Evolutionary conservation across 1,140 invertebrate species (phyloP).

Genomic region (Papilio machaon): DNA sequence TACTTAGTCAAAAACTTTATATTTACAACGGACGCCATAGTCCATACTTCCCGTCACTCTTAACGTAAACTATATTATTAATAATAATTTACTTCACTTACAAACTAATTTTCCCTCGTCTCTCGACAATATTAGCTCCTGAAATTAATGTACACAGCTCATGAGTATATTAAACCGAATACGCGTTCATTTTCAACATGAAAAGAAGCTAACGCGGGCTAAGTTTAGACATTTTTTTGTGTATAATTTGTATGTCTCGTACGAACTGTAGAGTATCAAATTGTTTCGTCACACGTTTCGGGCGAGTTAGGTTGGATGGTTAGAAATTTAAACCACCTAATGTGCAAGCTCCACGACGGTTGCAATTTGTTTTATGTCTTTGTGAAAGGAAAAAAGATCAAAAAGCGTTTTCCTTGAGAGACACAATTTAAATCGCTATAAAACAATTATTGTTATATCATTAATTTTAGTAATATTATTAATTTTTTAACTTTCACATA

Average conservation of each 20-base stretch:
- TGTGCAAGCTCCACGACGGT: no score
- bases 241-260: neutral
- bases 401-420: no score
- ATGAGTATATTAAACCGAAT: conserved; percentile 18
- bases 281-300: no score
- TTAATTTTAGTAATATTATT: no score
- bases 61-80: neutral
- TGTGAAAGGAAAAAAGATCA: no score
- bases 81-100: conserved; percentile 23
- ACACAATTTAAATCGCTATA: no score
- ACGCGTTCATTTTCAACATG: conserved; percentile 1
- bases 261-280: no score
- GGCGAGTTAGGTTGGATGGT: no score
- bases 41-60: conserved; percentile 21
- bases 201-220: neutral
- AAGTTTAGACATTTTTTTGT: neutral
- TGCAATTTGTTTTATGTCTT: no score
- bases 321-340: no score
- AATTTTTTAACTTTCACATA: no score
- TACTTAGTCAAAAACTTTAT: neutral
- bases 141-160: conserved; percentile 25
- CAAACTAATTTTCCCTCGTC: neutral
- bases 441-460: no score
- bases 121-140: conserved; percentile 28
- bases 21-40: neutral